Base-by-base conservation (phyloP, 2,888 invertebrate species). In the Lasioglossum malachurum region DNA sequence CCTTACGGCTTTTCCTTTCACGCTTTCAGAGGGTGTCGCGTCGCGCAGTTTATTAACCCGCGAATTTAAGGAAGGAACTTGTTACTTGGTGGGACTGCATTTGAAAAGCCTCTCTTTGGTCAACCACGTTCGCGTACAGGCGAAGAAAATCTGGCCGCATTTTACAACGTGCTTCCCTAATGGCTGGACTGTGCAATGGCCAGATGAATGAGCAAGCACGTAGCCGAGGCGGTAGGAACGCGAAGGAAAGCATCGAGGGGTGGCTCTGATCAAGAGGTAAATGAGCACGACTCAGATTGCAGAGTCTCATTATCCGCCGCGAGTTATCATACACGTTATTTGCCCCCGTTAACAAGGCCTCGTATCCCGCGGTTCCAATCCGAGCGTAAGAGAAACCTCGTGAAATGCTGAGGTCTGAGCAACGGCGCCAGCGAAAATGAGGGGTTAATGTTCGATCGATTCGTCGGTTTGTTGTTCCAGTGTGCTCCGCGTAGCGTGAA, bases 51-150 rank as follows among this genome's bases (percentile, higher is more conserved):
- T 87, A 89, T 88, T 89, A 89, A 87, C 79, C 81, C 38, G 75
- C 75, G 84, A 88, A 88, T 89, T 89, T 89, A 89, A 89, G 87
- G 83, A 89, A 89, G 77, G 82, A 79, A 81, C 88, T 82, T 79
- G 87, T 49, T 71, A 76, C 88, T 84, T 53, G 87, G 80, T 44
- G 38, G 12, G 73, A 67, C 79, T n/a, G 81, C 82, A 84, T 87
- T 84, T 83, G 81, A 88, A 88, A 88, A 84, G 89, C 87, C 64
- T 78, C 60, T 49, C 78, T 67, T 41, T 57, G 19, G 69, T 8
- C 69, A 23, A 35, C 44, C 81, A n/a, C 35, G 19, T 75, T 78
- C 23, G 5, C 60, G 75, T 12, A 31, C 67, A 16, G 69, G 60
- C 60, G 75, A 80, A 80, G 76, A 77, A 67, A 75, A 82, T 71